Conservation (phyloP, 2,113 vertebrate genomes). For the Boleophthalmus pectinirostris region DNA sequence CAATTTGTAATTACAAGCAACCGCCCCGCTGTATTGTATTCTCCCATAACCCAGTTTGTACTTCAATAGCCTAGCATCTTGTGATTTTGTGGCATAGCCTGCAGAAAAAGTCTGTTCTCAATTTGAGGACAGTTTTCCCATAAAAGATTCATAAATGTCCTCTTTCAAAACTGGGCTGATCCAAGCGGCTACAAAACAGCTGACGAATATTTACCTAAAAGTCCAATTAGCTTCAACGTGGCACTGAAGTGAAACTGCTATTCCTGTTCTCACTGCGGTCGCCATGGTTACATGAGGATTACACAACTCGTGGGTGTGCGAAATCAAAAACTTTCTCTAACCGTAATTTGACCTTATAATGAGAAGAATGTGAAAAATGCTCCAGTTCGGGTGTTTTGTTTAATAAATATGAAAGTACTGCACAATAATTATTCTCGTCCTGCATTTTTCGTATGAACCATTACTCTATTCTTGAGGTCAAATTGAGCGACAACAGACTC, state of each 20-base stretch:
- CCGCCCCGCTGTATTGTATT: no score
- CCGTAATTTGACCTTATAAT: background rate
- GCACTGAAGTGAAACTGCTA: background rate
- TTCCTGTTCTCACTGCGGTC: background rate
- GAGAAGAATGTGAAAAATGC: background rate
- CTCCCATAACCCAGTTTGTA: no score
- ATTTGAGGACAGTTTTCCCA: background rate
- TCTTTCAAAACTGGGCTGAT: background rate
- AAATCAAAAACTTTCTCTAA: background rate
- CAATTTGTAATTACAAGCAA: no score
- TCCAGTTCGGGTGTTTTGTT: background rate
- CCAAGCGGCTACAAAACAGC: background rate
- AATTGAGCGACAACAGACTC: background rate
- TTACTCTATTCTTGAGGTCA: background rate
- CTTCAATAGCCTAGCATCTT: background rate
- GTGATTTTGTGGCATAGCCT: background rate
- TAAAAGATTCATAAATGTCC: background rate
- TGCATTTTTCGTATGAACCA: background rate
- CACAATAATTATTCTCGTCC: background rate
- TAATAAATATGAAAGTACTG: no score
- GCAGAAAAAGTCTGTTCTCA: background rate
- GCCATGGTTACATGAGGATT: background rate
- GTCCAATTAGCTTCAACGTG: background rate
- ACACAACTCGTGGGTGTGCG: background rate
- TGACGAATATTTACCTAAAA: conserved; percentile 5